A percentile compares a stretch with the other conserved stretches of the same genome.
phyloP scores from a whole-genome alignment of 2,888 invertebrate species.

The Hypena proboscidalis region DNA sequence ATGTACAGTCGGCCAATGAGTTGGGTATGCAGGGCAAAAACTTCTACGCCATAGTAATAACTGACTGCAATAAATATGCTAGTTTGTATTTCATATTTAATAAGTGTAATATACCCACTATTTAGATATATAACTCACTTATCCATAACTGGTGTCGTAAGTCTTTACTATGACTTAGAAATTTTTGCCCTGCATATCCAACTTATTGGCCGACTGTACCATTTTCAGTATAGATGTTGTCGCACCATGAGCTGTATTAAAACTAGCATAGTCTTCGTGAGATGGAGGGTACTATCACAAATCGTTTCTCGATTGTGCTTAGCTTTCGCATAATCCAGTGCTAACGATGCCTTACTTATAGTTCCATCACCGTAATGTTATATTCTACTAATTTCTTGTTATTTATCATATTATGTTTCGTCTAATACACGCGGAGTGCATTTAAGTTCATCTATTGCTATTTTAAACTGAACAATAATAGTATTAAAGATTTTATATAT shows the following conservation, averaged over 20 bases:
- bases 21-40: too few species aligned
- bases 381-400: conserved; percentile 45
- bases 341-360: conserved; percentile 62
- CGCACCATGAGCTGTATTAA: conserved; percentile 42
- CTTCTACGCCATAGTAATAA: too few species aligned
- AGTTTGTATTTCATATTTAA: too few species aligned
- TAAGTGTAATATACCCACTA: too few species aligned
- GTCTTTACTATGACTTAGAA: too few species aligned
- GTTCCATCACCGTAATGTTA: conserved; percentile 45
- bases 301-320: conserved; percentile 20
- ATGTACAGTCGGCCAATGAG: too few species aligned
- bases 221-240: conserved; percentile 30
- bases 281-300: conserved; percentile 12
- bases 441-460: conserved; percentile 57
- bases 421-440: conserved; percentile 51
- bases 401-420: conserved; percentile 48
- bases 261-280: conserved; percentile 34
- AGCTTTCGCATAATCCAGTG: conserved; percentile 59
- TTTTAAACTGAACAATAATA: conserved; percentile 72
- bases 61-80: too few species aligned
- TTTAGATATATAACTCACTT: too few species aligned
- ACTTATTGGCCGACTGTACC: background rate
- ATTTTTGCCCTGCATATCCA: too few species aligned
- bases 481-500: conserved; percentile 74
- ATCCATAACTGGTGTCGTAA: too few species aligned